Conservation (phyloP, 2,797 vertebrate species). For the Sitta carolinensis region DNA sequence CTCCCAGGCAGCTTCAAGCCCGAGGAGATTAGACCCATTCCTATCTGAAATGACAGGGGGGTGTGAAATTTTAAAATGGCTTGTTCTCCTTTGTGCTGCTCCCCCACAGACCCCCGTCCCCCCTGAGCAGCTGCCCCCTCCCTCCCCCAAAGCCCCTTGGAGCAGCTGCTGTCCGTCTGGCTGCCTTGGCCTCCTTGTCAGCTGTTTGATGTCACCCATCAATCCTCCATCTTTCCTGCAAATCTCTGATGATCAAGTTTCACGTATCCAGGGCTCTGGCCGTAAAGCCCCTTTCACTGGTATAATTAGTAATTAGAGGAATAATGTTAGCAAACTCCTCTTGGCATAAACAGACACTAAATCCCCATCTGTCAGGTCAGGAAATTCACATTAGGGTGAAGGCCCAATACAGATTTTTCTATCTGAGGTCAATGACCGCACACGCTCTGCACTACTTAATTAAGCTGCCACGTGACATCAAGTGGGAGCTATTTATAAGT, state of each 20-base stretch:
- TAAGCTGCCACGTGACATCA: neutral
- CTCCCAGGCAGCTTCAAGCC: neutral
- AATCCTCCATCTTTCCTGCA: constrained; percentile 77
- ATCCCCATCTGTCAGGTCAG: constrained; percentile 74
- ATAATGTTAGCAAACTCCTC: constrained; percentile 74
- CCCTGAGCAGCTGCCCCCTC: neutral
- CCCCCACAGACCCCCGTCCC: neutral
- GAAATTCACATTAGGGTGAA: constrained; percentile 61
- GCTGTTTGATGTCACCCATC: constrained; percentile 80
- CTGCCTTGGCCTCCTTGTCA: constrained; percentile 62
- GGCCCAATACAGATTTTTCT: constrained; percentile 7
- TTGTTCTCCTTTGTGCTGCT: neutral
- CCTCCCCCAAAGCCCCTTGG: neutral
- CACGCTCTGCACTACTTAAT: neutral
- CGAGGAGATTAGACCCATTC: constrained; percentile 46
- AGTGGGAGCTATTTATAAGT: neutral
- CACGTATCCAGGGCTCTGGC: constrained; percentile 68
- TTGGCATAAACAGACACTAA: constrained; percentile 68
- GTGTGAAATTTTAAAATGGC: neutral
- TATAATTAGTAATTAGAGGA: constrained; percentile 81
- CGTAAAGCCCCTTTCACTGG: constrained; percentile 71
- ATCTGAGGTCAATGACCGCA: constrained; percentile 18
- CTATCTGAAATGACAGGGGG: constrained; percentile 47
- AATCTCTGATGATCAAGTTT: constrained; percentile 79
- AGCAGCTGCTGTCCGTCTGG: constrained; percentile 75